Evolutionary conservation across 2,888 invertebrate species (phyloP), one percentile per base, ranked within the genome.

Genomic region (Alsophila aescularia): DNA sequence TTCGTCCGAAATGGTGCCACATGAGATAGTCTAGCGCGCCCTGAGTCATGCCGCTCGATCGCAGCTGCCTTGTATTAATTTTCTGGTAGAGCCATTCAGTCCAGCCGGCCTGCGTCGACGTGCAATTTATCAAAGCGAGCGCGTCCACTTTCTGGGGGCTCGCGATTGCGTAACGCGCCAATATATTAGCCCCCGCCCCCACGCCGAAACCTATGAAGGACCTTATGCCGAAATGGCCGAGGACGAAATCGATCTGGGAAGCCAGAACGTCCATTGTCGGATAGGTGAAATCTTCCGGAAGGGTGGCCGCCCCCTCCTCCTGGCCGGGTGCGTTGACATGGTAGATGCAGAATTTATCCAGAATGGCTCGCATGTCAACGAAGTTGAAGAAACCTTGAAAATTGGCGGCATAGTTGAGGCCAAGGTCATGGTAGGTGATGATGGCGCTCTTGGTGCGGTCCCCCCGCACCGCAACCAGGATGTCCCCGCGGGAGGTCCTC

Each of bases 41-140:
- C 80, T 98, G 97, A 45, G 97, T 98, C 97, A 98, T 97, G 47
- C 97, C 98, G 78, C 95, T 96, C 15, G 96, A 95, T 67, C 96
- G 94, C 64, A 98, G 92, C 88, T 97, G 96, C 68, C 97, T 93
- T 8, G 97, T 95, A 83, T 98, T 98, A 74, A 99, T 94, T 92
- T 99, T 99, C 90, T 99, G 99, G 84, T 99, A 99, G 36, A 98
- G 97, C 99, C 99, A 99, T 87, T 99, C 99, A 63, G 98, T 97
- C 99, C 99, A 99, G 12, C 99, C 98, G 12, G 98, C 96, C 78
- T 96, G 96, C 57, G 97, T 97, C 16, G 98, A 97, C 7, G 96
- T 96, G 79, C 98, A 97, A 85, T 99, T 99, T 71, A 99, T 95
- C 70, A 99, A 93, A 75, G 97, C 96, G 60, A 99, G 91, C 6